phyloP scores from a whole-genome alignment of 35 echinoderm and acorn worm species.

The Ptychodera flava region DNA sequence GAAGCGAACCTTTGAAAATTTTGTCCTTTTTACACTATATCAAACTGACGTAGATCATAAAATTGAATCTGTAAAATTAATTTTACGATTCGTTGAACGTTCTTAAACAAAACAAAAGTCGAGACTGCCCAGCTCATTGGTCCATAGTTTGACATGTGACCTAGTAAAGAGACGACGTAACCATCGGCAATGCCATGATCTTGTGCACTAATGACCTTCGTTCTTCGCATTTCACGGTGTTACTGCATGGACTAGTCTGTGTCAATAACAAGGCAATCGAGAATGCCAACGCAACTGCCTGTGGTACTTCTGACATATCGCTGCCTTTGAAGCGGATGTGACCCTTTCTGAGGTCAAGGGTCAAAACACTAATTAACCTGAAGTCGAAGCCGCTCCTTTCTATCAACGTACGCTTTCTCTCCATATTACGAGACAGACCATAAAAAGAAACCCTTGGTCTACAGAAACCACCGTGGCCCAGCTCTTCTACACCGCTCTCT shows the following conservation, averaged over 20 bases:
- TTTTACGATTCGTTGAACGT: too few species aligned
- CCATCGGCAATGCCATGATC: background rate
- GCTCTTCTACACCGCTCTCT: background rate
- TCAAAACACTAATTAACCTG: background rate
- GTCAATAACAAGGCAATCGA: background rate
- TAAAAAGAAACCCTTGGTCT: background rate
- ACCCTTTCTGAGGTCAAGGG: background rate
- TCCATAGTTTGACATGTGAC: too few species aligned
- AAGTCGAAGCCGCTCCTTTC: background rate
- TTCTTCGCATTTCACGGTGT: background rate
- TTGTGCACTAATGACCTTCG: background rate
- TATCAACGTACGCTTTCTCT: background rate
- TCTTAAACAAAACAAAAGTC: too few species aligned
- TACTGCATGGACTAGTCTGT: background rate
- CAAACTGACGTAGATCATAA: too few species aligned
- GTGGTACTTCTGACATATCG: background rate
- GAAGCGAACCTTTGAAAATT: too few species aligned
- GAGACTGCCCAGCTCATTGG: too few species aligned
- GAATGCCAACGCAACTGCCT: background rate
- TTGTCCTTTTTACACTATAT: too few species aligned
- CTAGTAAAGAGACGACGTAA: background rate
- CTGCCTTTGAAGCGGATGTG: background rate
- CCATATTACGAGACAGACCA: background rate
- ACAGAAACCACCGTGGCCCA: background rate
- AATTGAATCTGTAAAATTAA: too few species aligned